Conservation (phyloP, 1,140 invertebrate species). For the Drosophila serrata region DNA sequence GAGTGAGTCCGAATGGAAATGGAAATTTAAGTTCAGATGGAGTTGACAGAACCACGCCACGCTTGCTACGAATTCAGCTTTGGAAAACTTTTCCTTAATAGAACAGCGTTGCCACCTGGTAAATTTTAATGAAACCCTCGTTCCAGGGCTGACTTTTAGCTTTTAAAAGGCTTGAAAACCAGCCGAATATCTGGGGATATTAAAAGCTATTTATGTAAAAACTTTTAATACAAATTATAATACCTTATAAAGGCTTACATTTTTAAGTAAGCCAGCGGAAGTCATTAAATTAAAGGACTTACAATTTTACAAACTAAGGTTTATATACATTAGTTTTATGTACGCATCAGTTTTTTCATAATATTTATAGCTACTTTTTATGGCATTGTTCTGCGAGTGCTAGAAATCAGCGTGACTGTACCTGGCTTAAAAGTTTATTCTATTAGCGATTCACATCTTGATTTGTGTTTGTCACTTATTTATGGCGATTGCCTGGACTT, state of each 20-base stretch:
- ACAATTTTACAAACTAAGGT: background rate
- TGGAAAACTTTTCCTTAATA: background rate
- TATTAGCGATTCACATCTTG: constrained; percentile 57
- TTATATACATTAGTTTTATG: background rate
- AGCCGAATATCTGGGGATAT: too few species aligned
- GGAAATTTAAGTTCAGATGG: background rate
- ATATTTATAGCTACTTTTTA: background rate
- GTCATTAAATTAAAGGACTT: background rate
- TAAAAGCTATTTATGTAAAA: too few species aligned
- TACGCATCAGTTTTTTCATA: background rate
- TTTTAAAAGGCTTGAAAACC: background rate
- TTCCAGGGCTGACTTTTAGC: background rate
- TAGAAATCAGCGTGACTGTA: background rate
- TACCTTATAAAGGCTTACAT: too few species aligned
- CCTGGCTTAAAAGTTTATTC: background rate
- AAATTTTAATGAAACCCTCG: background rate
- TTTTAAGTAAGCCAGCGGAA: background rate
- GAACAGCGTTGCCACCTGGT: background rate
- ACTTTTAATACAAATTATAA: too few species aligned
- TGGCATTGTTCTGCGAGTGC: background rate
- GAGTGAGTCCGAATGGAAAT: background rate
- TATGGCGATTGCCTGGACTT: constrained; percentile 54
- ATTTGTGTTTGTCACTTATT: constrained; percentile 65
- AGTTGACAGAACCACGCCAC: background rate
- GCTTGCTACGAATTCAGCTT: background rate